A percentile compares a stretch with the other conserved stretches of the same genome.
Evolutionary conservation across 1,140 invertebrate species (phyloP).

Genomic region (Antheraea mylitta): DNA sequence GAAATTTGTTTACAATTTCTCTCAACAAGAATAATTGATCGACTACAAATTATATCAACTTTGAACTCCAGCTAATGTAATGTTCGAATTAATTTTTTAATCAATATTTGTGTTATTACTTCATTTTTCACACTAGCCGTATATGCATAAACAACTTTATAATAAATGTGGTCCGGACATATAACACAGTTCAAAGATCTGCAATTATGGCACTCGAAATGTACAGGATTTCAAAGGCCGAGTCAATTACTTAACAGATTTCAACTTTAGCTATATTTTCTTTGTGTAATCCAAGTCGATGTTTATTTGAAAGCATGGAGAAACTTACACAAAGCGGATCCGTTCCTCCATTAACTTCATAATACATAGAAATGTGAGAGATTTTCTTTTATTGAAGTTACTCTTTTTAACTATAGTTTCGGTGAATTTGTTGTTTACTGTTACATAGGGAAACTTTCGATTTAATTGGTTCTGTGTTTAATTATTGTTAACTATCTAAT

Average conservation of each 20-base stretch:
- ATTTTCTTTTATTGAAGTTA: conserved; percentile 7
- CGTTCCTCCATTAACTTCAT: conserved; percentile 15
- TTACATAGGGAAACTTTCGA: not conserved
- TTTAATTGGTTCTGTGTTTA: not conserved
- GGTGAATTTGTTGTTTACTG: conserved; percentile 5
- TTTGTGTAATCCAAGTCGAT: conserved; percentile 22
- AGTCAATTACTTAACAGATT: conserved; percentile 31
- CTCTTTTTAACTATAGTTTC: conserved; percentile 7
- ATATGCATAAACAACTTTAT: too few species aligned
- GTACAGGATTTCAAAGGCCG: conserved; percentile 15
- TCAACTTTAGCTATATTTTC: conserved; percentile 21
- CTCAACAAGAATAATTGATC: too few species aligned
- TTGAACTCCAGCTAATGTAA: too few species aligned
- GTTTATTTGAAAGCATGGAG: conserved; percentile 21
- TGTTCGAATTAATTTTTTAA: too few species aligned
- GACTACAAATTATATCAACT: too few species aligned
- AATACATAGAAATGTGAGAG: conserved; percentile 9
- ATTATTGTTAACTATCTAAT: not conserved
- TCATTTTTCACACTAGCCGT: too few species aligned
- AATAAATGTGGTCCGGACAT: not conserved
- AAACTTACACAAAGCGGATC: conserved; percentile 27
- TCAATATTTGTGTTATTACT: too few species aligned
- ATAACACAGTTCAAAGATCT: conserved; percentile 5
- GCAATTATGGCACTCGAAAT: not conserved
- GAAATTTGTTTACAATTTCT: too few species aligned